A percentile compares a stretch with the other conserved stretches of the same genome.
These are phyloP conservation scores for Epizoanthus stellaris DNA, from an alignment of 92 coral and sea anemone species.

Conservation along the genomic window DNA sequence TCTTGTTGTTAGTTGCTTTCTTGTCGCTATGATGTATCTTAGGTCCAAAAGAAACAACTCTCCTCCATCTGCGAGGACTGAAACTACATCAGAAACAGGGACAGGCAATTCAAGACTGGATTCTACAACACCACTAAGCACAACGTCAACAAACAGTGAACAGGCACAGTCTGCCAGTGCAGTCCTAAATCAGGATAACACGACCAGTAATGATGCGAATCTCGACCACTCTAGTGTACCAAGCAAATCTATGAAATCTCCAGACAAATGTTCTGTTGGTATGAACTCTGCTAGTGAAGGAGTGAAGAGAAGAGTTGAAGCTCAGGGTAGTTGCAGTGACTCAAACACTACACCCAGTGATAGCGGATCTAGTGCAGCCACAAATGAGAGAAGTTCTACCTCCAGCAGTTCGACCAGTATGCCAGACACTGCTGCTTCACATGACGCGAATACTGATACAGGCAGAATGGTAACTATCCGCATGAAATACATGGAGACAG, in stretches of 20 bases:
- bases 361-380: background rate
- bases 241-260: background rate
- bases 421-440: background rate
- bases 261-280: background rate
- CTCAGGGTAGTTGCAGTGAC: background rate
- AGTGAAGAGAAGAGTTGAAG: constrained; percentile 5
- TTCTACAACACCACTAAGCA: background rate
- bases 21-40: constrained; percentile 50
- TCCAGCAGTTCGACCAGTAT: background rate
- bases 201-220: background rate
- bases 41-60: constrained; percentile 41
- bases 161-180: background rate
- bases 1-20: constrained; percentile 47
- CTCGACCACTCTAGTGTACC: background rate
- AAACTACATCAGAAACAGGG: constrained; percentile 2
- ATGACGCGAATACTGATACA: background rate
- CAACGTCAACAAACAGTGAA: background rate
- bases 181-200: background rate
- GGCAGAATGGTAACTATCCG: constrained; percentile 63
- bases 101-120: constrained; percentile 1
- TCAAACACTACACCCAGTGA: background rate
- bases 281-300: background rate
- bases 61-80: constrained; percentile 4
- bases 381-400: background rate
- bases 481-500: constrained; percentile 83